Conservation (phyloP, 2,113 vertebrate genomes). For the human (Homo sapiens) region GRCh38 chr2:100009501-100010000, state of each 20-base stretch:
- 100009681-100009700: slow-evolving; percentile 9
- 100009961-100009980: neutral
- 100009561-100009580: slow-evolving; percentile 17
- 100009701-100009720: neutral
- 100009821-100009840: neutral
- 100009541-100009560: slow-evolving; percentile 48
- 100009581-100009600: slow-evolving; percentile 73
- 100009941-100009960: neutral
- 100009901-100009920: neutral
- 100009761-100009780: neutral
- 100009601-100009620: slow-evolving; percentile 59
- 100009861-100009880: too few species aligned
- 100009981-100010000: neutral
- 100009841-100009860: neutral
- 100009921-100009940: neutral
- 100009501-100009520: slow-evolving; percentile 82
- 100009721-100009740: slow-evolving; percentile 27
- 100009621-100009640: slow-evolving; percentile 75
- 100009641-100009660: slow-evolving; percentile 55
- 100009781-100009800: neutral
- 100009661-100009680: slow-evolving; percentile 58
- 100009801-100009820: neutral
- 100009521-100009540: slow-evolving; percentile 80
- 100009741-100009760: slow-evolving; percentile 16
- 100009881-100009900: neutral